Percentiles rank a stretch among this genome's conserved stretches.
These are phyloP conservation scores for Eristalis tenax DNA, from an alignment of 2,888 invertebrate species.

Conservation along the genomic window DNA sequence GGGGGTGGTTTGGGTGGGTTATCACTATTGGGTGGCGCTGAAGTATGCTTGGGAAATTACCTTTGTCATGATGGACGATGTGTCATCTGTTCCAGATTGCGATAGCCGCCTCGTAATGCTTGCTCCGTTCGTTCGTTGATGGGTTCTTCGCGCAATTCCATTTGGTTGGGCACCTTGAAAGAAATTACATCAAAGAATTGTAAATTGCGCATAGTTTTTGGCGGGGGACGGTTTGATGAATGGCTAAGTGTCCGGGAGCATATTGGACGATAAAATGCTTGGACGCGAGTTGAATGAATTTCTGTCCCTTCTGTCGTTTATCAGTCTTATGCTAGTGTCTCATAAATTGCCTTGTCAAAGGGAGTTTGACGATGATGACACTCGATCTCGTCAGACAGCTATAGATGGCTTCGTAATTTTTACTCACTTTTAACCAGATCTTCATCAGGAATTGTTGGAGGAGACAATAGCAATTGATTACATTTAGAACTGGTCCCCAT, in stretches of 20 bases:
- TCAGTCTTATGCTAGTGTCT: background rate
- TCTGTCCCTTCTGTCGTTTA: background rate
- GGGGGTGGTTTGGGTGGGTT: background rate
- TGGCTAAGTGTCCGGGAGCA: background rate
- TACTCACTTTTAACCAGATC: too few species aligned
- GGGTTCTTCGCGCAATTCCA: background rate
- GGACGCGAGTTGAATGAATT: background rate
- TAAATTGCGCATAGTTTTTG: conserved; percentile 1
- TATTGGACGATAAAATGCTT: background rate
- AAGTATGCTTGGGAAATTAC: conserved; percentile 60
- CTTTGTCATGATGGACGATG: conserved; percentile 62
- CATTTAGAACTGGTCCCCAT: too few species aligned
- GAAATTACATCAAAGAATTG: conserved; percentile 8
- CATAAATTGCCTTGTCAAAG: background rate
- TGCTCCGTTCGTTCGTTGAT: conserved; percentile 5
- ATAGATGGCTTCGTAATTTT: too few species aligned
- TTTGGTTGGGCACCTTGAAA: conserved; percentile 36
- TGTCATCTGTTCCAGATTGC: conserved; percentile 62
- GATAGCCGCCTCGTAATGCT: conserved; percentile 44
- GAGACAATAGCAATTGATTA: too few species aligned
- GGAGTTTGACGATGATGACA: background rate
- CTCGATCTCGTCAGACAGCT: background rate
- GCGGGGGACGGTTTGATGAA: background rate
- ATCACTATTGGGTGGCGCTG: conserved; percentile 32
- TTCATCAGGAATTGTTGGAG: too few species aligned